Evolutionary conservation across 2,797 vertebrate species (phyloP).

Genomic region (Graptemys geographica): DNA sequence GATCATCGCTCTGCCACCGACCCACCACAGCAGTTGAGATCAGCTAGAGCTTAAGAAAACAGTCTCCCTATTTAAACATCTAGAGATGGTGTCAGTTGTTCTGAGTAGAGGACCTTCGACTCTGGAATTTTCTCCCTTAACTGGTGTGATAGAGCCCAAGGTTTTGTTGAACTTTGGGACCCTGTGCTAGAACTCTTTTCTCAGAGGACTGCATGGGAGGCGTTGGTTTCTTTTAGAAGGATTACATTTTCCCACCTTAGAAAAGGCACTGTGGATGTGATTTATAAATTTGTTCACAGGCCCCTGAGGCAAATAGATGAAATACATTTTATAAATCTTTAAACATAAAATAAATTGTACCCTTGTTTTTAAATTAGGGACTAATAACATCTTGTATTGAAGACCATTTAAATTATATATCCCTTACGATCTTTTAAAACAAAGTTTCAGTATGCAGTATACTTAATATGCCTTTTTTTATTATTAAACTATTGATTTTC

Average conservation of each 20-base stretch:
- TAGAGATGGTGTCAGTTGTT: neutral
- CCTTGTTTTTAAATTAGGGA: neutral
- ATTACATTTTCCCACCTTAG: neutral
- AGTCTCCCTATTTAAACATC: neutral
- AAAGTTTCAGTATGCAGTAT: neutral
- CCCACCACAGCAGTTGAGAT: neutral
- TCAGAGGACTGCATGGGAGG: neutral
- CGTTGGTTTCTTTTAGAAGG: neutral
- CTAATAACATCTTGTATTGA: neutral
- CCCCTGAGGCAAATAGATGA: neutral
- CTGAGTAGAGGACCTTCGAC: neutral
- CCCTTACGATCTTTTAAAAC: neutral
- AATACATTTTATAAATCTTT: neutral
- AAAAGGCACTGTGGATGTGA: neutral
- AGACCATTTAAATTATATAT: neutral
- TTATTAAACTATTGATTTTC: neutral
- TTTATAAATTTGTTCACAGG: neutral
- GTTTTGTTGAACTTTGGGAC: neutral
- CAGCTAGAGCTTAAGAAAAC: neutral
- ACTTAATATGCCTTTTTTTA: neutral
- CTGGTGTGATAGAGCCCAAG: neutral
- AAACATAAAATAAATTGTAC: neutral
- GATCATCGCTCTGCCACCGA: neutral
- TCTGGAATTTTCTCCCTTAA: neutral
- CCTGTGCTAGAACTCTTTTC: neutral